Evolutionary conservation across 2,888 invertebrate genomes (phyloP).

Genomic region (Thecophora atra): DNA sequence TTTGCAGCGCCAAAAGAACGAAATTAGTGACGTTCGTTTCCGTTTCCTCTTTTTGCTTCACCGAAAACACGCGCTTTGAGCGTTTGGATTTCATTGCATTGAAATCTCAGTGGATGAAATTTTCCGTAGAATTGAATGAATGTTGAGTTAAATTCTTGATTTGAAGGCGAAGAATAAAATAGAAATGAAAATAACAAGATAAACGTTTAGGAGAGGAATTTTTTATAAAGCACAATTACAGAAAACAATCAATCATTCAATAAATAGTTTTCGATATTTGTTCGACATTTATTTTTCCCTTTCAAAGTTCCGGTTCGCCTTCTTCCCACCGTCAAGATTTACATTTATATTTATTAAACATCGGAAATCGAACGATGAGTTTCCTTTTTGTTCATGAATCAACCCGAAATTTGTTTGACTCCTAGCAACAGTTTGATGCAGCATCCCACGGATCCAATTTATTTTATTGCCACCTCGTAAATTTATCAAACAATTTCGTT

Average conservation of each 20-base stretch:
- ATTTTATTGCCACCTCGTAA: conserved; percentile 1
- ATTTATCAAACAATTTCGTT: background rate
- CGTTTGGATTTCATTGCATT: background rate
- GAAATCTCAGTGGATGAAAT: background rate
- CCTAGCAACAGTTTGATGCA: background rate
- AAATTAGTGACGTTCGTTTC: conserved; percentile 34
- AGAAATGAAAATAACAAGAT: background rate
- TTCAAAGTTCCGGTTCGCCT: too few relatives aligned
- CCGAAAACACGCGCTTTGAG: background rate
- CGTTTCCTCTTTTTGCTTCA: conserved; percentile 18
- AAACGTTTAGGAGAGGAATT: background rate
- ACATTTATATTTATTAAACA: too few relatives aligned
- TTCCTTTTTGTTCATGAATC: too few relatives aligned
- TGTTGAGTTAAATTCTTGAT: background rate
- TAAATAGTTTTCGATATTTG: background rate
- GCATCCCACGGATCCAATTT: background rate
- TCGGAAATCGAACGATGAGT: too few relatives aligned
- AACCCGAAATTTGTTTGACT: too few relatives aligned
- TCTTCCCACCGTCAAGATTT: too few relatives aligned
- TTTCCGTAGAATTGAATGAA: background rate
- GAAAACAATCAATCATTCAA: background rate
- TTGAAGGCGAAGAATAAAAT: background rate
- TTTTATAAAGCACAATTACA: background rate
- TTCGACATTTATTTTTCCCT: too few relatives aligned
- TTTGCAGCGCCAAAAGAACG: conserved; percentile 16